Base-by-base conservation (phyloP, 2,113 vertebrate genomes). In the Thymallus thymallus region DNA sequence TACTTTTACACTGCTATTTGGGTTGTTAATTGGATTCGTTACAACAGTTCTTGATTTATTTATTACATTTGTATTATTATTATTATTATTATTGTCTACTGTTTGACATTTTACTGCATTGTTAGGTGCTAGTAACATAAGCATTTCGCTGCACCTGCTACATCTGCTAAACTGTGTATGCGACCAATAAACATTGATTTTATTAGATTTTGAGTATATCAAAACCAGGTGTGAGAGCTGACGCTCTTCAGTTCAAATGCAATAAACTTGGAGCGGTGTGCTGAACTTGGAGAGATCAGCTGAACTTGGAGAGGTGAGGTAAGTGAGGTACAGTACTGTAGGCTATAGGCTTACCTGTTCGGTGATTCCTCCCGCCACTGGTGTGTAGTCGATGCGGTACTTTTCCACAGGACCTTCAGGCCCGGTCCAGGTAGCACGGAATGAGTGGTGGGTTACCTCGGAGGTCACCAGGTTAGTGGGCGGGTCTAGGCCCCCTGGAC, bases 401-500 rank as follows among this genome's bases (percentile, higher is more conserved):
- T 87, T 89, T 48, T 99, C 97, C 68, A 96, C 94, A 0, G 93
- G 93, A 58, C 94, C 90, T 22, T 87, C 84, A 20, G 96, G 95
- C 7, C 93, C 89, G 5, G 79, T 95, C 98, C 97, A 99, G 58
- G 91, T 94, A 71, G 94, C 94, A 63, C 95, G 91, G 88, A 99
- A 97, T 48, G 96, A 96, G 76, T 84, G 88, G 66, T 95, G 92
- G 5, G 96, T 98, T 61, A 94, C 91, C 81, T 98, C 96, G 0
- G 95, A 99, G 71, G 95, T 98, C 82, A 93, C 91, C 81, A 99
- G 88, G 87, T 96, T 88, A 45, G 92, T 93, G 64, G 97, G 95
- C 2, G 95, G 23, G 13, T 76, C 75, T 56, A 75, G 45, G 10
- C 68, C 67, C 6, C 45, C 90, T 92, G 81, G 10, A 71, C 1